Evolutionary conservation across 2,888 invertebrate species (phyloP), one percentile per base, ranked within the genome.

Genomic region (Dicyrtomina minuta): DNA sequence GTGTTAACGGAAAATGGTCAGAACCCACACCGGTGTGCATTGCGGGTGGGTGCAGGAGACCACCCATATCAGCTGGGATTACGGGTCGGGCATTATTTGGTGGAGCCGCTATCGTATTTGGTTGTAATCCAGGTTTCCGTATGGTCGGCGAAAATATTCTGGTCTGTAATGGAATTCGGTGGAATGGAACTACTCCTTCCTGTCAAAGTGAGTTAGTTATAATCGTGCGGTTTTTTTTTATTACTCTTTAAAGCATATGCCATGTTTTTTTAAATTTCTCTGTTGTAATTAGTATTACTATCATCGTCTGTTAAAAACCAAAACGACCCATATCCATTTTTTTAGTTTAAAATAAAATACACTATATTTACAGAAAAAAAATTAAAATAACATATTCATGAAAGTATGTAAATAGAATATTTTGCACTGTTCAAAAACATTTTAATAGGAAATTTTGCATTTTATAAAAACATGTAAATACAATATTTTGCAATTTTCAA

Each of bases 1-100:
- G 68, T 62, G 43, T n/a, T 2, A 27, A 49, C 10, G 68, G 68
- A 12, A 15, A 68, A 24, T 68, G 68, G 68, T 62, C 68, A 12
- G 46, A 56, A 17, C 55, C 61, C 0, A 55, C 68, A 0, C 68
- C 68, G 17, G 24, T 62, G 15, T 68, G 68, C 24, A 53, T 55
- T 12, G 22, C 46, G 1, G 12, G 33, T 13, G 68, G 68, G 6
- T 68, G 68, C 51, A 20, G 44, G 4, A 20, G 43, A 17, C 22
- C 33, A n/a, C 15, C 26, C 10, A 20, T 46, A 1, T 62, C 68
- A 20, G 10, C 20, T 2, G 62, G 43, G 3, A 43, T 62, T 2
- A 15, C 24, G 0, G 62, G 53, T 0, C 43, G n/a, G 27, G 20
- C 41, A 22, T n/a, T 55, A 13, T 44, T 53, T 46, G 56, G 22